Conservation (phyloP, 2,888 invertebrate species). For the Didymodactylos carnosus region DNA sequence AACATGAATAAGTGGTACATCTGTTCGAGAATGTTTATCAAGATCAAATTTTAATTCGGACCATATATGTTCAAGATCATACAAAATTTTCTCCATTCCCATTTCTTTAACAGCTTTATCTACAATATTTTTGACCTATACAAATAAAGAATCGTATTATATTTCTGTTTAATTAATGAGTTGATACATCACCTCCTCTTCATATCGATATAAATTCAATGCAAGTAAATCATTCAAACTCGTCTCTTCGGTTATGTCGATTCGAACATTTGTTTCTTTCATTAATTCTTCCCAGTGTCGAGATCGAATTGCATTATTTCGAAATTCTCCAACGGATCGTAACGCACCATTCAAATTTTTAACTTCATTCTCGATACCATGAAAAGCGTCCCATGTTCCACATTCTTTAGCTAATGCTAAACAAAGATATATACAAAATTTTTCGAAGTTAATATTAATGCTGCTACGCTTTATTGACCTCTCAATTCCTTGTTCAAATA, state of each 20-base stretch:
- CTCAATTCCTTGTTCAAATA: slow-evolving; percentile 41
- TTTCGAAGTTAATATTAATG: background rate
- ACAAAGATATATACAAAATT: slow-evolving; percentile 21
- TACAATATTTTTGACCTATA: slow-evolving; percentile 57
- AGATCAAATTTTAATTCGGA: slow-evolving; percentile 59
- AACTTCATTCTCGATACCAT: slow-evolving; percentile 65
- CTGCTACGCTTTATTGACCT: background rate
- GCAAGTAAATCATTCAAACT: slow-evolving; percentile 73
- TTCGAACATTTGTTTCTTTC: slow-evolving; percentile 68
- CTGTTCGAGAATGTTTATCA: slow-evolving; percentile 65
- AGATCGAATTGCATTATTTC: slow-evolving; percentile 83
- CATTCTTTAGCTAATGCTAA: slow-evolving; percentile 78
- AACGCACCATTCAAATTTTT: slow-evolving; percentile 88
- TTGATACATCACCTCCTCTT: slow-evolving; percentile 50
- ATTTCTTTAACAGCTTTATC: slow-evolving; percentile 94
- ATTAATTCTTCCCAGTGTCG: slow-evolving; percentile 90
- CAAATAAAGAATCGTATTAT: no score
- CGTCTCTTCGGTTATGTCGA: slow-evolving; percentile 75
- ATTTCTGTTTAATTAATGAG: background rate
- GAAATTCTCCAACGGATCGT: slow-evolving; percentile 76
- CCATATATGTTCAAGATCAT: slow-evolving; percentile 75
- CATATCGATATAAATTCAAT: slow-evolving; percentile 78
- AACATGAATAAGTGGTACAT: slow-evolving; percentile 62
- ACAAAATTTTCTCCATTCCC: slow-evolving; percentile 85
- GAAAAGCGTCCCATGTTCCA: slow-evolving; percentile 76